phyloP scores from a whole-genome alignment of 92 coral and sea anemone species.

The Palythoa grandis region DNA sequence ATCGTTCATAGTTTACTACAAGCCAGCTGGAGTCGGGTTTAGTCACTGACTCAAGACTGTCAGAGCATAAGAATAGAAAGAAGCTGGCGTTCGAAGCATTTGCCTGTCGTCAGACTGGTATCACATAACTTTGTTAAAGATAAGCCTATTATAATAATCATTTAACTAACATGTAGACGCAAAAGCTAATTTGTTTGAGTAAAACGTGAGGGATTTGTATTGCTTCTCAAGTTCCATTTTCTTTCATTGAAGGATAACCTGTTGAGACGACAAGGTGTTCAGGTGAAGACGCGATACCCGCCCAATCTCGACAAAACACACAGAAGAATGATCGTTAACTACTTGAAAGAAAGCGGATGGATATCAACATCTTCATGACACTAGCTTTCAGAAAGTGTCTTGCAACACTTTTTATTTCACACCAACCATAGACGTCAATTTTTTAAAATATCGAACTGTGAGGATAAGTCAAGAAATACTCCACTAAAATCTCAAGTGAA shows the following conservation, averaged over 20 bases:
- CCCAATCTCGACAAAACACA: slow-evolving; percentile 97
- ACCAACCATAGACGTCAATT: background rate
- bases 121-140: too few relatives aligned
- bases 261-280: slow-evolving; percentile 90
- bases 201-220: background rate
- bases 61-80: too few relatives aligned
- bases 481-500: background rate
- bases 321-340: slow-evolving; percentile 82
- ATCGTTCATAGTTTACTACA: too few relatives aligned
- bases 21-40: too few relatives aligned
- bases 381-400: slow-evolving; percentile 3
- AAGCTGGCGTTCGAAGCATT: too few relatives aligned
- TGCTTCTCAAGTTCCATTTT: background rate
- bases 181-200: too few relatives aligned
- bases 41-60: too few relatives aligned
- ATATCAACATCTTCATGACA: slow-evolving; percentile 75
- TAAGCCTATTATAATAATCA: too few relatives aligned
- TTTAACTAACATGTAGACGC: too few relatives aligned
- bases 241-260: slow-evolving; percentile 77
- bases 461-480: background rate
- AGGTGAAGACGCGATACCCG: slow-evolving; percentile 96
- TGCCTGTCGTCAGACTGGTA: too few relatives aligned
- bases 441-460: background rate
- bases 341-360: slow-evolving; percentile 99
- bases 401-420: background rate